Percentiles rank a stretch among this genome's conserved stretches.
phyloP scores from a whole-genome alignment of 2,888 invertebrate species.

The Vesta saturnalis region DNA sequence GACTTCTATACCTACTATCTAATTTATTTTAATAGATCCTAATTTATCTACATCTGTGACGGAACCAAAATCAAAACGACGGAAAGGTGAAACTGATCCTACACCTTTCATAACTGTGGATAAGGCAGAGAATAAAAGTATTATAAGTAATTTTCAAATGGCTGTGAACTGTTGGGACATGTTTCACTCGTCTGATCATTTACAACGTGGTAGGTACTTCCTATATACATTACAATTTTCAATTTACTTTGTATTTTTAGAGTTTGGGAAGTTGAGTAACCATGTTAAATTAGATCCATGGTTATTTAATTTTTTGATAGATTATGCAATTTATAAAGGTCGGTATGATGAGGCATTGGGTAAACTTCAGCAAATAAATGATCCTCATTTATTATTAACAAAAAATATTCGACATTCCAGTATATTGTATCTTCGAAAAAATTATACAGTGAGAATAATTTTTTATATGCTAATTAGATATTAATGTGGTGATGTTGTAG shows the following conservation, averaged over 20 bases:
- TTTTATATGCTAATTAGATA: constrained; percentile 15
- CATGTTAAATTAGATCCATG: constrained; percentile 82
- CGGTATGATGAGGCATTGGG: constrained; percentile 78
- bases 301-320: constrained; percentile 82
- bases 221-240: background rate
- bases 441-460: constrained; percentile 60
- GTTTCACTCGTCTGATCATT: constrained; percentile 76
- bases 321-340: constrained; percentile 84
- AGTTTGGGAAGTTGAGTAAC: constrained; percentile 79
- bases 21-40: constrained; percentile 63
- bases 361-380: constrained; percentile 60
- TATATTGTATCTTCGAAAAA: constrained; percentile 63
- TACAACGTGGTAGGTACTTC: constrained; percentile 65
- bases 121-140: constrained; percentile 69
- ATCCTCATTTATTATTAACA: constrained; percentile 49
- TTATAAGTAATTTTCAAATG: constrained; percentile 77
- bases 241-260: too few relatives aligned
- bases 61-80: constrained; percentile 70
- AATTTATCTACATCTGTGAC: constrained; percentile 57
- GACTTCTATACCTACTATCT: background rate
- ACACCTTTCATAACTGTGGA: constrained; percentile 65
- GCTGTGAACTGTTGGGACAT: constrained; percentile 90
- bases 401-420: constrained; percentile 64
- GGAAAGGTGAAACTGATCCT: constrained; percentile 70
- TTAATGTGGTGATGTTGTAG: constrained; percentile 46